phyloP scores from a whole-genome alignment of 2,797 vertebrate genomes.

The Apodemus agrarius region DNA sequence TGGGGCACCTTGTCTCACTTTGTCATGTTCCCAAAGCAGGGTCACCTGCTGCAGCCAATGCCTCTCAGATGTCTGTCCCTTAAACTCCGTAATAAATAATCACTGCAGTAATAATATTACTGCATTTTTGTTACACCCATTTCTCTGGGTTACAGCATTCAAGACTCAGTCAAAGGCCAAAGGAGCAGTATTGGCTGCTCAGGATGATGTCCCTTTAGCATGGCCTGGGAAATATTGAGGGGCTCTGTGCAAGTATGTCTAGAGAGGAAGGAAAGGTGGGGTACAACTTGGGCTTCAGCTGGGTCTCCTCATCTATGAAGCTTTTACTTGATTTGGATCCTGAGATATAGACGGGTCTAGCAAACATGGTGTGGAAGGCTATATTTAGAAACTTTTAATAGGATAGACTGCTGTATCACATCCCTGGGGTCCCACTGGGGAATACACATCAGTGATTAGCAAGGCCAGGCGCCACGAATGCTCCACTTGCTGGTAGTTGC shows the following conservation, averaged over 20 bases:
- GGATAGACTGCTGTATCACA: background rate
- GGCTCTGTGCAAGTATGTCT: background rate
- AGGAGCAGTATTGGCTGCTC: background rate
- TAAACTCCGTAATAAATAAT: background rate
- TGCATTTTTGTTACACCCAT: background rate
- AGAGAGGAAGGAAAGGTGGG: background rate
- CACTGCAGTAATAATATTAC: background rate
- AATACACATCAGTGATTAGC: slow-evolving; percentile 60
- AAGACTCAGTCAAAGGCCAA: background rate
- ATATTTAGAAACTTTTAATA: slow-evolving; percentile 74
- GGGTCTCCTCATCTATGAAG: background rate
- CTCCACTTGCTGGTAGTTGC: background rate
- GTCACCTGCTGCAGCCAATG: background rate
- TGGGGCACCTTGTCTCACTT: background rate
- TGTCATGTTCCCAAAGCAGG: background rate
- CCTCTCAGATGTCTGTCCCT: background rate
- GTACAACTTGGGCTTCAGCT: background rate
- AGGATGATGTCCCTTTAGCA: background rate
- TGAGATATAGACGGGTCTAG: slow-evolving; percentile 6
- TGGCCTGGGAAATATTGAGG: background rate
- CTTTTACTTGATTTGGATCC: slow-evolving; percentile 23
- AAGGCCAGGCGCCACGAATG: background rate
- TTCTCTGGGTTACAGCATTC: background rate
- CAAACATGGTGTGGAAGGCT: slow-evolving; percentile 16
- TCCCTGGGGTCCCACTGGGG: slow-evolving; percentile 48